phyloP scores from a whole-genome alignment of 2,797 vertebrate genomes.

The Erpetoichthys calabaricus region DNA sequence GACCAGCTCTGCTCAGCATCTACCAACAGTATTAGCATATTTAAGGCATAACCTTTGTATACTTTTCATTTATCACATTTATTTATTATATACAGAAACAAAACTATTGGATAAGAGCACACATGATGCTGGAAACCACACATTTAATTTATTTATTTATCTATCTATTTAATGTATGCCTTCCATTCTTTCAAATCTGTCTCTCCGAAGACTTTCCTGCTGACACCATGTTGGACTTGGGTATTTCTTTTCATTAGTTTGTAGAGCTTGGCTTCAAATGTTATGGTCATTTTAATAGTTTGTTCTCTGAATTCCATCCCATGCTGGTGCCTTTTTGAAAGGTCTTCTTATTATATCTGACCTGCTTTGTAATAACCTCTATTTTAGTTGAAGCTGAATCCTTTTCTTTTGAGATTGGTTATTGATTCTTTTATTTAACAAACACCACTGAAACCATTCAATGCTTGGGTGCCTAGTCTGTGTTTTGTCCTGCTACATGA shows the following conservation, averaged over 20 bases:
- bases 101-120: too few relatives aligned
- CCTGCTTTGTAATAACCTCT: conserved; percentile 35
- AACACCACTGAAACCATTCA: too few relatives aligned
- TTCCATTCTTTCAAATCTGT: too few relatives aligned
- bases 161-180: too few relatives aligned
- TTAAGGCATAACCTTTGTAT: too few relatives aligned
- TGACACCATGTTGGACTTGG: background rate
- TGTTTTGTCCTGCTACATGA: conserved; percentile 36
- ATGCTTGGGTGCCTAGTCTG: conserved; percentile 11
- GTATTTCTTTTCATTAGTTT: background rate
- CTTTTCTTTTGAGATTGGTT: conserved; percentile 46
- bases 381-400: conserved; percentile 26
- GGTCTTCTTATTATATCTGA: conserved; percentile 24
- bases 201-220: background rate
- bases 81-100: too few relatives aligned
- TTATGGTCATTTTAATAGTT: conserved; percentile 6
- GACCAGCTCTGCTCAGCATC: too few relatives aligned
- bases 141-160: too few relatives aligned
- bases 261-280: conserved; percentile 1
- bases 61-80: too few relatives aligned
- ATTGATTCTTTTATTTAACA: conserved; percentile 41
- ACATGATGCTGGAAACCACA: too few relatives aligned
- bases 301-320: conserved; percentile 11
- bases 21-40: too few relatives aligned
- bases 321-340: conserved; percentile 10